Conservation (phyloP, 2,113 vertebrate species). For the Macrotis lagotis region DNA sequence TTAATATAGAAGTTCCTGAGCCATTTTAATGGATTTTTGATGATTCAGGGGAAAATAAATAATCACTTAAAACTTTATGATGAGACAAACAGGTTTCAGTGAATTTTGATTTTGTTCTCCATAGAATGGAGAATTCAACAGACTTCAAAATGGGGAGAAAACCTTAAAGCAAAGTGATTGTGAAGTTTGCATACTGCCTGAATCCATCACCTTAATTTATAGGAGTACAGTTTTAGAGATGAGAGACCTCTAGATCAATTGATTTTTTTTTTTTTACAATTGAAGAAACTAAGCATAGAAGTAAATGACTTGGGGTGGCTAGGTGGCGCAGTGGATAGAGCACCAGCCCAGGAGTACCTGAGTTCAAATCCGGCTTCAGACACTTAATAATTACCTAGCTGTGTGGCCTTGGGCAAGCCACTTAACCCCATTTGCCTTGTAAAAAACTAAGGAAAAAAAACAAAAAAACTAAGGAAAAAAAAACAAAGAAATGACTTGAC, state of each 20-base stretch:
- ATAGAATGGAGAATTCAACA: background rate
- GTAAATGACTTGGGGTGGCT: no score
- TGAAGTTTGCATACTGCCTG: background rate
- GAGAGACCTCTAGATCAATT: background rate
- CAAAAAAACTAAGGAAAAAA: no score
- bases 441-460: no score
- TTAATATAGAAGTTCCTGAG: background rate
- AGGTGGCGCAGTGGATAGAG: no score
- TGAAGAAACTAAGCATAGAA: background rate
- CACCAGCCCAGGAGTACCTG: no score
- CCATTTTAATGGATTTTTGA: conserved; percentile 1
- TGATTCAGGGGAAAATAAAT: background rate
- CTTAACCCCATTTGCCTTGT: no score
- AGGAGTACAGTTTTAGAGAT: background rate
- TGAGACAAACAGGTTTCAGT: background rate
- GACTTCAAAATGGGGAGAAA: background rate
- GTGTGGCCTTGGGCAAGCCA: no score
- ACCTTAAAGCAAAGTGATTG: background rate
- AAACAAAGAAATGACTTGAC: no score
- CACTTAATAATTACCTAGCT: no score
- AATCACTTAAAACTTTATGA: conserved; percentile 14
- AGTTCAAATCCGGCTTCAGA: no score
- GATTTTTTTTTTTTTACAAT: background rate
- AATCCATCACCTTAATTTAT: background rate
- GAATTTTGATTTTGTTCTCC: background rate